These are phyloP conservation scores for Scopus umbretta DNA, from an alignment of 2,113 vertebrate genomes.

Conservation along the genomic window DNA sequence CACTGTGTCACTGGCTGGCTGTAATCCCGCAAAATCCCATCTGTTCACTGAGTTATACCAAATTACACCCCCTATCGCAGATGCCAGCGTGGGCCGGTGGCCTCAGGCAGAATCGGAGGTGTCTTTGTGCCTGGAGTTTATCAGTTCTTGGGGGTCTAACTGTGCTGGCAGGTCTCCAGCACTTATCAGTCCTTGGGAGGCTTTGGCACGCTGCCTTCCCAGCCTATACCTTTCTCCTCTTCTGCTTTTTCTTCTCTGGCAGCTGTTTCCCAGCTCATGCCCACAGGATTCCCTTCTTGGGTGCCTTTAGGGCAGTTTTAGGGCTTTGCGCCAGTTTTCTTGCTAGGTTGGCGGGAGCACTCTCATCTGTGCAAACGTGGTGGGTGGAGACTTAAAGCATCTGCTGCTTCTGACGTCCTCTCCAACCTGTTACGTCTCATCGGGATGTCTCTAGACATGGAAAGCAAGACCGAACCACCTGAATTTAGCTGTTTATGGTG, in stretches of 20 bases:
- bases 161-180: neutral
- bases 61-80: no score
- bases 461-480: neutral
- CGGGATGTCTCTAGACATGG: neutral
- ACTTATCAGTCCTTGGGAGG: neutral
- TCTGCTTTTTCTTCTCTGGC: neutral
- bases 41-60: neutral
- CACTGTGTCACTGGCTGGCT: accelerated
- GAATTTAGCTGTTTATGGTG: neutral
- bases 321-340: neutral
- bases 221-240: neutral
- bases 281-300: accelerated
- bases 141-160: neutral
- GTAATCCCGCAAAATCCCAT: accelerated
- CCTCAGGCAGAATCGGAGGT: neutral
- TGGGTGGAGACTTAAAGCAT: neutral
- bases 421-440: no score
- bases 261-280: neutral
- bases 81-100: neutral
- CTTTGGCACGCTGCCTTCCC: neutral
- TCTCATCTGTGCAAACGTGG: neutral
- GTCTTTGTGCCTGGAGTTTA: neutral
- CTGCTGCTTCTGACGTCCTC: neutral
- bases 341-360: accelerated
- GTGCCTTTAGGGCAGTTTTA: neutral